These are phyloP conservation scores for Pseudomyrmex dendroicus DNA, from an alignment of 1,140 invertebrate genomes.

Conservation along the genomic window DNA sequence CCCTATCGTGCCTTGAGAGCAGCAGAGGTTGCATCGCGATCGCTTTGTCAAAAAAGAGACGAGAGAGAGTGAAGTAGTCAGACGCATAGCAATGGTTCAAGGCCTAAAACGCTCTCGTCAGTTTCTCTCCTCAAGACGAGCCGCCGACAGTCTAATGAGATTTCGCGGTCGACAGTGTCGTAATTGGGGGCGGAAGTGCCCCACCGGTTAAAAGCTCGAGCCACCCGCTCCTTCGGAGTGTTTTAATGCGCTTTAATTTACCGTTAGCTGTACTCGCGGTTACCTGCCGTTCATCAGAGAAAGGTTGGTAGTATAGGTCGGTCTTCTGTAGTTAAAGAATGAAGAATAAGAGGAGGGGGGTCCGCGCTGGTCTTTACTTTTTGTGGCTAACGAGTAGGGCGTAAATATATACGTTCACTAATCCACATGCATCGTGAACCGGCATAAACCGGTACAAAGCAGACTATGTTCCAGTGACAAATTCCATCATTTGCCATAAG, in stretches of 20 bases:
- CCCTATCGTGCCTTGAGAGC: neutral
- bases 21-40: neutral
- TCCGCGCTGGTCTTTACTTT: constrained; percentile 17
- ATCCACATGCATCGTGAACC: constrained; percentile 7
- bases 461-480: neutral
- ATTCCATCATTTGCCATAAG: neutral
- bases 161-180: constrained; percentile 60
- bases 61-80: neutral
- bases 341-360: constrained; percentile 31
- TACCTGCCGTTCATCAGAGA: constrained; percentile 54
- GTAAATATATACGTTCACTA: constrained; percentile 20
- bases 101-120: constrained; percentile 4
- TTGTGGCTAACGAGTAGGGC: neutral
- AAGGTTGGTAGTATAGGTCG: constrained; percentile 36
- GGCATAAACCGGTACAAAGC: constrained; percentile 8
- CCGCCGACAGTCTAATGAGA: constrained; percentile 53
- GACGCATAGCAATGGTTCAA: neutral
- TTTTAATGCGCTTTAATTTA: constrained; percentile 75
- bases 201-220: constrained; percentile 7
- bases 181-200: constrained; percentile 47
- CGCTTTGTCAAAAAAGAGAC: neutral
- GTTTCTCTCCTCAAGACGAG: constrained; percentile 17
- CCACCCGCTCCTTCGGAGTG: constrained; percentile 24
- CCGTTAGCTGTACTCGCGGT: constrained; percentile 68
- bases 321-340: neutral